phyloP scores from a whole-genome alignment of 2,113 vertebrate species.

The Cepphus grylle region DNA sequence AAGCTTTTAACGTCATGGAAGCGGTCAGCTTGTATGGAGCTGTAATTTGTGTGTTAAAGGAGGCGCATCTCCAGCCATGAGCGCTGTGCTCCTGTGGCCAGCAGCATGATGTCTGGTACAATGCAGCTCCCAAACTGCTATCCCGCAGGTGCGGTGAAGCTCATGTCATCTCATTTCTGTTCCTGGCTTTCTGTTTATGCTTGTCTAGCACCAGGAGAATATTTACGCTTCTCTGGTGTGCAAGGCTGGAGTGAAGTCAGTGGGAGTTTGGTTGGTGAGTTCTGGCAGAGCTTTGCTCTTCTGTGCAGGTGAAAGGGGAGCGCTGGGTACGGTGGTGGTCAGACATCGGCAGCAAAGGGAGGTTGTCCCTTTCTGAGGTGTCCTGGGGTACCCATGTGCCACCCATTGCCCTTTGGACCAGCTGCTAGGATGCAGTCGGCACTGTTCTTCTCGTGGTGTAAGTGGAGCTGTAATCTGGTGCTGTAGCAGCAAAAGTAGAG shows the following conservation, averaged over 20 bases:
- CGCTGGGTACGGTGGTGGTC: accelerated
- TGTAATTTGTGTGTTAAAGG: not conserved
- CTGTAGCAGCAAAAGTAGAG: not conserved
- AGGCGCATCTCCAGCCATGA: not conserved
- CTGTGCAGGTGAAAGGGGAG: not conserved
- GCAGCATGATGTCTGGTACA: accelerated
- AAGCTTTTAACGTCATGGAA: not conserved
- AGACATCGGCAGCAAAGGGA: not conserved
- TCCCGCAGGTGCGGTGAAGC: not conserved
- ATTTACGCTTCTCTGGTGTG: not conserved
- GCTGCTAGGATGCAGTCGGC: not conserved
- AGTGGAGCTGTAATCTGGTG: not conserved
- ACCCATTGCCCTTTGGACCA: not conserved
- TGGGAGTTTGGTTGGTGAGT: not conserved
- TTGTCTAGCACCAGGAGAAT: not conserved
- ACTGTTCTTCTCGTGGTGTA: not conserved
- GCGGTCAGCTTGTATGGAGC: not conserved
- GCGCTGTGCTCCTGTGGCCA: not conserved
- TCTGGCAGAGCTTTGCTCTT: not conserved
- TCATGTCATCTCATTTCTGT: not conserved
- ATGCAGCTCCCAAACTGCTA: not conserved
- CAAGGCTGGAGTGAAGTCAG: not conserved
- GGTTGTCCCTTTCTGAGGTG: not conserved
- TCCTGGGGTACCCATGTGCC: not conserved
- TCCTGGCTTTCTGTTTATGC: not conserved